Percentiles rank a stretch among this genome's conserved stretches.
Conservation (phyloP, 2,888 invertebrate genomes). For the Frankliniella intonsa region DNA sequence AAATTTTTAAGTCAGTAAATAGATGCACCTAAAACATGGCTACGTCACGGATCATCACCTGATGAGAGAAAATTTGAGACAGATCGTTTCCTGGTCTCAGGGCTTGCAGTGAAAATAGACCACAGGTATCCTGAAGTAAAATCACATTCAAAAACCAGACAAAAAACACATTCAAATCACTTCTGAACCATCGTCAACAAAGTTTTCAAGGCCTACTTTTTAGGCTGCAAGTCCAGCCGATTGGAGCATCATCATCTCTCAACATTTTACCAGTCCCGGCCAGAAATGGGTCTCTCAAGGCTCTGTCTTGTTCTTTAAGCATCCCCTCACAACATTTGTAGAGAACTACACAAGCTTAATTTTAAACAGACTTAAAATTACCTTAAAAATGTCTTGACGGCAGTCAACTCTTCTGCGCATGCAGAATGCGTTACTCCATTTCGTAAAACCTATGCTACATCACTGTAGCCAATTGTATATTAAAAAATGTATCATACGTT, state of each 20-base stretch:
- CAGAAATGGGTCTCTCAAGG: not conserved
- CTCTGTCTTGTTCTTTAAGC: not conserved
- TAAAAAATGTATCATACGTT: not conserved
- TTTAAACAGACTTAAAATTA: not conserved
- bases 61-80: not conserved
- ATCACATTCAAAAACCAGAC: not conserved
- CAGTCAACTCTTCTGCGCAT: not conserved
- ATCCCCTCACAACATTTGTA: not conserved
- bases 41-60: slow-evolving; percentile 18
- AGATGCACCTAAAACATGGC: slow-evolving; percentile 20
- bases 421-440: slow-evolving; percentile 13
- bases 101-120: not conserved
- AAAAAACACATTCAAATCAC: not conserved
- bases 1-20: not conserved
- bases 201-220: slow-evolving; percentile 17
- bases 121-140: not conserved
- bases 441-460: not conserved
- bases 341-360: not conserved
- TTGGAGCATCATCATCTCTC: not conserved
- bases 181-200: not conserved
- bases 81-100: not conserved
- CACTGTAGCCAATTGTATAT: not conserved
- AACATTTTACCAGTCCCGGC: not conserved
- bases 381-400: not conserved
- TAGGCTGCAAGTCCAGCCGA: slow-evolving; percentile 1